Evolutionary conservation across 2,888 invertebrate genomes (phyloP).

Genomic region (Nebria brevicollis): DNA sequence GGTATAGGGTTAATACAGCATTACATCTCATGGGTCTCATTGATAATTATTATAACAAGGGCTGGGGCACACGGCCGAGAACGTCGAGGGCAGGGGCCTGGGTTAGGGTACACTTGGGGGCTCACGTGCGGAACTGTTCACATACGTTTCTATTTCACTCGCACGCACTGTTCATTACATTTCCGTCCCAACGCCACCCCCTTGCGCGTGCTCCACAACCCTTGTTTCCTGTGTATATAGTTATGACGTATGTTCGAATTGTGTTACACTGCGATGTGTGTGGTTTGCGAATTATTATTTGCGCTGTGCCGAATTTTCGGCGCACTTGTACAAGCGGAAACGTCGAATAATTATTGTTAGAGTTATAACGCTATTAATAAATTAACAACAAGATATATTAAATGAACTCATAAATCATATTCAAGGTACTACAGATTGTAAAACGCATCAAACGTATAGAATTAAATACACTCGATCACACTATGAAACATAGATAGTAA

Average conservation of each 20-base stretch:
- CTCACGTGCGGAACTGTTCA: background rate
- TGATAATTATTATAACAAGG: constrained; percentile 45
- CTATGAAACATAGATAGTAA: too few relatives aligned
- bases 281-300: background rate
- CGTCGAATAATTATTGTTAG: background rate
- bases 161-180: background rate
- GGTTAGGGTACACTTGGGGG: constrained; percentile 11
- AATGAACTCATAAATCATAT: background rate
- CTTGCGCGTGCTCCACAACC: background rate
- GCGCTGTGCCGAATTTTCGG: background rate
- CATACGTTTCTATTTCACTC: constrained; percentile 5
- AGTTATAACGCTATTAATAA: background rate
- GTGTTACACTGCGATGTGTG: background rate
- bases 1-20: constrained; percentile 35
- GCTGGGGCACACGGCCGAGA: constrained; percentile 7
- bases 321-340: background rate
- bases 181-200: background rate
- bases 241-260: constrained; percentile 1
- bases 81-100: constrained; percentile 12
- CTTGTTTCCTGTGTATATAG: background rate
- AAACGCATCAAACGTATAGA: too few relatives aligned
- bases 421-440: too few relatives aligned
- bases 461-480: too few relatives aligned
- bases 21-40: constrained; percentile 40
- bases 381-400: background rate